Evolutionary conservation across 2,797 vertebrate genomes (phyloP).

Genomic region (Mormyrus proboscirostris): DNA sequence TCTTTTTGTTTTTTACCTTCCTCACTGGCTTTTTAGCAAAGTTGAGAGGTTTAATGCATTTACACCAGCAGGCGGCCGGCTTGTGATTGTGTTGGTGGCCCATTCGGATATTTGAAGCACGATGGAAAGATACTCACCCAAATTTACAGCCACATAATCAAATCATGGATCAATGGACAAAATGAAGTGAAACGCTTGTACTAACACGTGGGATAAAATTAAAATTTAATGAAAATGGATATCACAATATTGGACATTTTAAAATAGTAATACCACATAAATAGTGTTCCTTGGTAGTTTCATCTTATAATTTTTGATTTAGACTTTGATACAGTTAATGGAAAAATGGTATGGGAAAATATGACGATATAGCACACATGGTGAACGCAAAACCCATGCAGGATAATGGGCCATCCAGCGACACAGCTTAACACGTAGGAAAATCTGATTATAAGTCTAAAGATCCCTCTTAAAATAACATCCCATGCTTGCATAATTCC

Average conservation of each 20-base stretch:
- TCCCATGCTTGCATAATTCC: conserved; percentile 50
- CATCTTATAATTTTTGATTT: neutral
- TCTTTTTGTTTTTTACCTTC: conserved; percentile 70
- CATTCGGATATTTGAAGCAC: neutral
- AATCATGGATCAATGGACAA: neutral
- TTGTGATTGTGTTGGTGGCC: conserved; percentile 46
- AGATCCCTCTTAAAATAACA: conserved; percentile 43
- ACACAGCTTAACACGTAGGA: neutral
- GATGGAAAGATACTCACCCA: neutral
- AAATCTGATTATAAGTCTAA: conserved; percentile 26
- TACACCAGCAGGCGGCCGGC: conserved; percentile 69
- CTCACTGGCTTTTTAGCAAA: conserved; percentile 66
- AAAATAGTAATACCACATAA: neutral
- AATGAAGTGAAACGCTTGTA: neutral
- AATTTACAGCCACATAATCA: conserved; percentile 9
- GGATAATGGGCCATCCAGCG: neutral
- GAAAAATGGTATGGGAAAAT: neutral
- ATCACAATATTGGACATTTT: neutral
- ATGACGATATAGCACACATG: neutral
- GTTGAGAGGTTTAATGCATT: conserved; percentile 59
- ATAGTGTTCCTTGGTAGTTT: neutral
- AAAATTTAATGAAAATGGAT: conserved; percentile 14
- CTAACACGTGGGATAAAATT: neutral
- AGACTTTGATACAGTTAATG: neutral
- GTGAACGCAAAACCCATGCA: neutral